Conservation (phyloP, 2,888 invertebrate genomes). For the Spisula solida region DNA sequence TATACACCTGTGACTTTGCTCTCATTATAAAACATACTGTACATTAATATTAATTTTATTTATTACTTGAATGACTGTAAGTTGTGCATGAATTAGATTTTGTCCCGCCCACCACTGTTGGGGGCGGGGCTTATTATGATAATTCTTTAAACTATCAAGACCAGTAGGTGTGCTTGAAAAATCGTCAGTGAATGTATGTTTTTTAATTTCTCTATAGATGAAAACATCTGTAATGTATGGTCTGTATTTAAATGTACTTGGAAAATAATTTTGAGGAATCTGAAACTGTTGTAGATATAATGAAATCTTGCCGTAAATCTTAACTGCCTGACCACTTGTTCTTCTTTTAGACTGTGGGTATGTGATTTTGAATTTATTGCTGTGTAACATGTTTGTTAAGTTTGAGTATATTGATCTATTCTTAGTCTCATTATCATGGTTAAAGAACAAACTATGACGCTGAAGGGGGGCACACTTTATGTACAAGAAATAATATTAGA, state of each 20-base stretch:
- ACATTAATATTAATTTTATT: neutral
- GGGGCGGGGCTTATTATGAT: too few species aligned
- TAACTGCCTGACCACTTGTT: neutral
- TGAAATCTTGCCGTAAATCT: slow-evolving; percentile 15
- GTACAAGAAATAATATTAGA: neutral
- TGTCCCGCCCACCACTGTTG: too few species aligned
- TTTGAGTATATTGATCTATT: neutral
- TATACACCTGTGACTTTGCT: neutral
- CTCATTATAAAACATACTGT: neutral
- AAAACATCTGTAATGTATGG: neutral
- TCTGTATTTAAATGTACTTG: neutral
- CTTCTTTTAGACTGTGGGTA: neutral
- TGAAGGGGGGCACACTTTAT: neutral
- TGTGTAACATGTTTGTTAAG: neutral
- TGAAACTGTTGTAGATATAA: neutral
- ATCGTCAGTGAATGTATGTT: neutral
- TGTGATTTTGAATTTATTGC: neutral
- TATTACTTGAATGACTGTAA: neutral
- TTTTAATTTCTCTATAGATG: neutral
- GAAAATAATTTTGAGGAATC: neutral
- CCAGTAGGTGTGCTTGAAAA: slow-evolving; percentile 23
- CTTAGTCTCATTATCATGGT: neutral
- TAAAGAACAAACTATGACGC: neutral
- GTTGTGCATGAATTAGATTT: neutral
- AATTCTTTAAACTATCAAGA: neutral